A percentile compares a stretch with the other conserved stretches of the same genome.
These are phyloP conservation scores for Ovis aries DNA, from an alignment of 2,113 vertebrate genomes.

Conservation along the genomic window DNA sequence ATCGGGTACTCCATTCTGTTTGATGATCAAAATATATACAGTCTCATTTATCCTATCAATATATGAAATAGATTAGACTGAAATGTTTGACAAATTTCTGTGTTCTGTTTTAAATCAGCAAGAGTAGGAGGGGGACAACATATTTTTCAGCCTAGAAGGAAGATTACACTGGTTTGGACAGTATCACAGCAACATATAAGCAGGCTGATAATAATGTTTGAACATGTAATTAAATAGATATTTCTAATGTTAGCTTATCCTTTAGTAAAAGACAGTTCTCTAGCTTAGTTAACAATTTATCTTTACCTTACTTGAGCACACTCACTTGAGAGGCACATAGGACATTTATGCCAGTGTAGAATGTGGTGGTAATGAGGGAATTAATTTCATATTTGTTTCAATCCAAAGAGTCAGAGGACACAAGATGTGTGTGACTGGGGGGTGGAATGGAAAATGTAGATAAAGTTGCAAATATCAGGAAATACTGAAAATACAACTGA, in stretches of 20 bases:
- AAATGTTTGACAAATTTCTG: neutral
- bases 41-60: neutral
- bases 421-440: neutral
- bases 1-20: neutral
- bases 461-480: neutral
- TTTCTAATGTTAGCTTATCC: constrained; percentile 25
- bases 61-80: neutral
- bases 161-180: neutral
- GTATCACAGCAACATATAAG: constrained; percentile 54
- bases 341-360: neutral
- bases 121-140: neutral
- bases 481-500: neutral
- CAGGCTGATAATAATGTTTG: constrained; percentile 54
- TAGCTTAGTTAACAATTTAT: constrained; percentile 27
- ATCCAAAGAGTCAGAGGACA: neutral
- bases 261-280: constrained; percentile 53
- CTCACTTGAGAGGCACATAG: neutral
- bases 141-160: constrained; percentile 8
- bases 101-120: neutral
- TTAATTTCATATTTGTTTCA: neutral
- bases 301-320: neutral
- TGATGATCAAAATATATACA: neutral
- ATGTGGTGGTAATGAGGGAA: neutral
- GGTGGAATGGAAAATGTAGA: neutral
- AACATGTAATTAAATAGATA: constrained; percentile 42